A percentile compares a stretch with the other conserved stretches of the same genome.
Conservation (phyloP, 2,797 vertebrate genomes). For the Lepus oiostolus region DNA sequence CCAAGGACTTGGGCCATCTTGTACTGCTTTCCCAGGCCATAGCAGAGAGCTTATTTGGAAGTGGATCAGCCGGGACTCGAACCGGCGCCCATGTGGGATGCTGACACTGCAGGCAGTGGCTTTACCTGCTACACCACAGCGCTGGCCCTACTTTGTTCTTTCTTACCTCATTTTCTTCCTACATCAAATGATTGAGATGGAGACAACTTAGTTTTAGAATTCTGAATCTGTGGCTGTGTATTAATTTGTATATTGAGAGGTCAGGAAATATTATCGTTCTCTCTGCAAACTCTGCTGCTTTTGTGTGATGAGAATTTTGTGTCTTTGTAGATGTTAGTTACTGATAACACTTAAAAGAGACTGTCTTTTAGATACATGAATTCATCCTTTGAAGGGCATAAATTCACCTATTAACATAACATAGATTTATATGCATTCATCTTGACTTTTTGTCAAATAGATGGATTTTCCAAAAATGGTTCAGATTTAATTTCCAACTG, state of each 20-base stretch:
- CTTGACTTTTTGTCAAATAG: slow-evolving; percentile 39
- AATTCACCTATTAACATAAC: background rate
- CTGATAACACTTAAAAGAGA: slow-evolving; percentile 41
- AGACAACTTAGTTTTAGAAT: background rate
- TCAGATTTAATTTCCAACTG: slow-evolving; percentile 45
- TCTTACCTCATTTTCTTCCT: background rate
- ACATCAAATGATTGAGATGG: background rate
- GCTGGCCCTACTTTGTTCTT: background rate
- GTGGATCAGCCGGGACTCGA: no score
- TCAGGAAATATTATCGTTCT: background rate
- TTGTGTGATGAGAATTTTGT: background rate
- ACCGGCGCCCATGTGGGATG: no score
- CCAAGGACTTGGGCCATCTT: no score
- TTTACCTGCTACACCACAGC: no score
- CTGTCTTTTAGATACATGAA: background rate
- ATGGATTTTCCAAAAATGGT: slow-evolving; percentile 47
- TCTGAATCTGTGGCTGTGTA: background rate
- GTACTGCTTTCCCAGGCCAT: no score
- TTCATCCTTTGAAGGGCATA: background rate
- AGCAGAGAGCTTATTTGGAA: no score
- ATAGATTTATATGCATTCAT: background rate
- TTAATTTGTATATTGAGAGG: background rate
- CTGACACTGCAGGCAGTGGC: no score
- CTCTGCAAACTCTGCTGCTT: background rate
- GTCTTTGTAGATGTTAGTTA: slow-evolving; percentile 22